phyloP scores from a whole-genome alignment of 1,140 invertebrate species.

The Eupristina koningsbergeri region DNA sequence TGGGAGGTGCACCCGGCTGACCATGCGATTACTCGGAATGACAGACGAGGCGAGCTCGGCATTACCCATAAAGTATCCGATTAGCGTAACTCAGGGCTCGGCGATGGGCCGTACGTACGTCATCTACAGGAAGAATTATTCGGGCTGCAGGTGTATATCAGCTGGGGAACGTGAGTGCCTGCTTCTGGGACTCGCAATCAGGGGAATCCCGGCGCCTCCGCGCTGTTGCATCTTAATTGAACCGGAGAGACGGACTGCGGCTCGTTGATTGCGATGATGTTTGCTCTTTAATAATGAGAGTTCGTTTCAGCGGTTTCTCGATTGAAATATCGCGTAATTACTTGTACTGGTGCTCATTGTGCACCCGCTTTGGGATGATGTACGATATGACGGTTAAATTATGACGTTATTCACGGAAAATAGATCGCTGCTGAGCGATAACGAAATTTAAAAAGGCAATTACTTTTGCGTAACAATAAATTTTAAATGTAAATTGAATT shows the following conservation, averaged over 20 bases:
- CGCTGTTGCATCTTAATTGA: background rate
- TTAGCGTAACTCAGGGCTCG: conserved; percentile 5
- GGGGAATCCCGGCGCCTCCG: background rate
- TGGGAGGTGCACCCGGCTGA: background rate
- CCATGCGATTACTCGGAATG: conserved; percentile 29
- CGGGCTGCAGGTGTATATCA: background rate
- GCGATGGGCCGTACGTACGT: background rate
- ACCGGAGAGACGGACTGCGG: background rate
- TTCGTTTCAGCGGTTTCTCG: no score
- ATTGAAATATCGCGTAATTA: no score
- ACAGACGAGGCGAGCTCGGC: background rate
- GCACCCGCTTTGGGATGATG: no score
- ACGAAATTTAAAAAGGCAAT: no score
- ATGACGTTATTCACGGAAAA: no score
- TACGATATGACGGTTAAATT: no score
- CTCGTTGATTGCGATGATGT: no score
- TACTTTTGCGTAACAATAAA: no score
- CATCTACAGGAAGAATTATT: conserved; percentile 1
- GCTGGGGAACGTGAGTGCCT: background rate
- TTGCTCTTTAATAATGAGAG: no score
- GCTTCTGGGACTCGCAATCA: background rate
- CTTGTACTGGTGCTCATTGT: no score
- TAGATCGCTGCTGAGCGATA: no score
- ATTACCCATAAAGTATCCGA: conserved; percentile 14
- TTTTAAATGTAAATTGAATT: no score